These are phyloP conservation scores for Notiomystis cincta DNA, from an alignment of 2,113 vertebrate genomes.

Conservation along the genomic window DNA sequence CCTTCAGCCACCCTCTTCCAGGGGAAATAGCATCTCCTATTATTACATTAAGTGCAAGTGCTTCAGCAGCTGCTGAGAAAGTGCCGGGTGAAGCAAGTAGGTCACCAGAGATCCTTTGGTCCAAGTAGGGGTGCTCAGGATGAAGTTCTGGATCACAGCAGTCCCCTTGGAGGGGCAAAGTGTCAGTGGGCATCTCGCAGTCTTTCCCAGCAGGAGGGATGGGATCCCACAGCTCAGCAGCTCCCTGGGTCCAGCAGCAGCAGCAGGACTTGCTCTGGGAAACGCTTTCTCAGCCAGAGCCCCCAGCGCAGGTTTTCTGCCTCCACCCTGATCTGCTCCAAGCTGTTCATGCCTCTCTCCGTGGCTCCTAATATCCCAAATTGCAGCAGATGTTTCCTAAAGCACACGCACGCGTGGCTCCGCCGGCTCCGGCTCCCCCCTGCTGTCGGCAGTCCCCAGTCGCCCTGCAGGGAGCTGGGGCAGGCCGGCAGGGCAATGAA, in stretches of 20 bases:
- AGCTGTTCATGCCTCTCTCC: background rate
- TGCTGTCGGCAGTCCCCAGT: accelerated
- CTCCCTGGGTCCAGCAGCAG: background rate
- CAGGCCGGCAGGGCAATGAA: background rate
- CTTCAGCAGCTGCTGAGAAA: background rate
- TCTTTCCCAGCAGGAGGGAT: background rate
- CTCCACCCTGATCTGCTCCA: background rate
- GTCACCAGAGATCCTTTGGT: background rate
- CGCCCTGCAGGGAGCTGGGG: background rate
- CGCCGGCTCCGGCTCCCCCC: background rate
- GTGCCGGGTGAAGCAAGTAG: background rate
- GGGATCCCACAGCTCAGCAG: background rate
- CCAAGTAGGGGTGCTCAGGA: background rate
- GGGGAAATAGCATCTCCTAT: background rate
- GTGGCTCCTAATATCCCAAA: background rate
- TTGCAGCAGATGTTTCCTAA: background rate
- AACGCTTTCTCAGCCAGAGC: background rate
- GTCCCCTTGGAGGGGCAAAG: too few species aligned
- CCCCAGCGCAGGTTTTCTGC: background rate
- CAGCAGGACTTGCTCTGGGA: background rate
- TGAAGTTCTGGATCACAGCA: background rate
- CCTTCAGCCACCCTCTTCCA: background rate
- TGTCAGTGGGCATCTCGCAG: background rate
- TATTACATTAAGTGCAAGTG: background rate
- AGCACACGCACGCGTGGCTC: accelerated